phyloP scores from a whole-genome alignment of 1,140 invertebrate species.

The Frieseomelitta varia region DNA sequence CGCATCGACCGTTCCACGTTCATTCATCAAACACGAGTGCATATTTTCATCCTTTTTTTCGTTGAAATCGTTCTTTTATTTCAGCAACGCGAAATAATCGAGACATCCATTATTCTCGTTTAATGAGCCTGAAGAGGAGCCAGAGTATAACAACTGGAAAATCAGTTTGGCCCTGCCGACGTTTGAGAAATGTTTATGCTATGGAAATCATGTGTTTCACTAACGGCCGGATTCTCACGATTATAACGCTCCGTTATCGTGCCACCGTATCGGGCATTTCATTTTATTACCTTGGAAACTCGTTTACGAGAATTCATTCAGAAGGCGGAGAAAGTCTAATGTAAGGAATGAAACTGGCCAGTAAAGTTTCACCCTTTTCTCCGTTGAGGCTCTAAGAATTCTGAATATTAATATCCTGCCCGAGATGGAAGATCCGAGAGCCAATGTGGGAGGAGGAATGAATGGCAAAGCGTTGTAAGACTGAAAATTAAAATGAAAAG shows the following conservation, averaged over 20 bases:
- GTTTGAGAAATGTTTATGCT: background rate
- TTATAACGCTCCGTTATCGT: background rate
- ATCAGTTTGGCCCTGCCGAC: background rate
- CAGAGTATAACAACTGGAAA: background rate
- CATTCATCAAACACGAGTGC: slow-evolving; percentile 17
- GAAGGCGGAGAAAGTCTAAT: background rate
- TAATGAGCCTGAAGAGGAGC: slow-evolving; percentile 27
- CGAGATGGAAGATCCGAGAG: background rate
- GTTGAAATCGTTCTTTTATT: background rate
- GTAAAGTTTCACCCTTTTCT: background rate
- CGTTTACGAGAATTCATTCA: background rate
- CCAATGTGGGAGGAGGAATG: background rate
- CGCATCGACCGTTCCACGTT: slow-evolving; percentile 14
- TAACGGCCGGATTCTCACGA: background rate
- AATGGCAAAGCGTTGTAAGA: background rate
- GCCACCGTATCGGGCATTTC: background rate
- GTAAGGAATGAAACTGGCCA: slow-evolving; percentile 9
- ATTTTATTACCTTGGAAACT: background rate
- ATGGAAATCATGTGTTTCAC: background rate
- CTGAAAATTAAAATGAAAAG: slow-evolving; percentile 2
- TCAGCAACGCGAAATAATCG: background rate
- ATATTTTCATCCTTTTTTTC: slow-evolving; percentile 7
- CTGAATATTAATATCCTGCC: slow-evolving; percentile 28
- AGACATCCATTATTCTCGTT: slow-evolving; percentile 9
- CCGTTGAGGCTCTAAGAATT: background rate